A percentile compares a stretch with the other conserved stretches of the same genome.
These are phyloP conservation scores for Oegoconia quadripuncta DNA, from an alignment of 2,888 invertebrate genomes.

Conservation along the genomic window DNA sequence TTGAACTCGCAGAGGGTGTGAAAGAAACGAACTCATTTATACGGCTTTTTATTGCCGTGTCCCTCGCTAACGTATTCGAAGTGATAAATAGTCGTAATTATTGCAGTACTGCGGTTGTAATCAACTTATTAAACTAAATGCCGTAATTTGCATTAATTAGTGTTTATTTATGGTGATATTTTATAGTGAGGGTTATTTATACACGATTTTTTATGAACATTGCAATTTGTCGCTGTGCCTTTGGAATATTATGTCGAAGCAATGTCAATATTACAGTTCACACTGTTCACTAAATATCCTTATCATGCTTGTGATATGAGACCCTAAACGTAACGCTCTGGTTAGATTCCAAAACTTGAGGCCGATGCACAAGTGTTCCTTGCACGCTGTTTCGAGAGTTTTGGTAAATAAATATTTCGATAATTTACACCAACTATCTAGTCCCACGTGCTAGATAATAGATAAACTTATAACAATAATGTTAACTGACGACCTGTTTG, in stretches of 20 bases:
- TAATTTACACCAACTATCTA: no score
- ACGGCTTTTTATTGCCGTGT: conserved; percentile 13
- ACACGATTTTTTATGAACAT: background rate
- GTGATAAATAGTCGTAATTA: conserved; percentile 25
- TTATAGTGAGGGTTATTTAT: background rate
- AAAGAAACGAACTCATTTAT: conserved; percentile 15
- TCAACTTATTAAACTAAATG: conserved; percentile 1
- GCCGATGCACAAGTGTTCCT: no score
- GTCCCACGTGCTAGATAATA: no score
- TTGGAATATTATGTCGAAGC: background rate
- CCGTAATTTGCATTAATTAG: conserved; percentile 1
- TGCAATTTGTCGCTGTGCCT: background rate
- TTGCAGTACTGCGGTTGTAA: conserved; percentile 4
- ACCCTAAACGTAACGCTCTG: no score
- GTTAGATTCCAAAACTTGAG: no score
- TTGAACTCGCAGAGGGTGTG: background rate
- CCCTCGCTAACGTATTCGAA: conserved; percentile 25
- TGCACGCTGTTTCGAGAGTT: no score
- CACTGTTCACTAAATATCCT: no score
- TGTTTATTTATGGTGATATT: background rate
- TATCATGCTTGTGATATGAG: no score
- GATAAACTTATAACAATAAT: no score
- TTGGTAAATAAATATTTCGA: no score
- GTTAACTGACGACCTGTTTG: no score
- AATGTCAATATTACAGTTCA: no score